phyloP scores from a whole-genome alignment of 1,140 invertebrate species.

The Drosophila lacertosa region DNA sequence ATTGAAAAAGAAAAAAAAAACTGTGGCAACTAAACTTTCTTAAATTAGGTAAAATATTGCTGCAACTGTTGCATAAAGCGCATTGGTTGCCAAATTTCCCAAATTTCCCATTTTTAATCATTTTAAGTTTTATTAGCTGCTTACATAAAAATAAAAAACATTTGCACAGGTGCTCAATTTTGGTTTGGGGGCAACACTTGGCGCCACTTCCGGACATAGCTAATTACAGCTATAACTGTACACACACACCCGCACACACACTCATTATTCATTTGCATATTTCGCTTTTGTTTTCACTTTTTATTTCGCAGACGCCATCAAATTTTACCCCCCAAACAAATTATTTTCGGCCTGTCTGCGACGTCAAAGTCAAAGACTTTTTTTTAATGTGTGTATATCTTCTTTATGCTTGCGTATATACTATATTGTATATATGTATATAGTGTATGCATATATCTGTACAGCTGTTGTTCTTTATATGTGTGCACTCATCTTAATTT shows the following conservation, averaged over 20 bases:
- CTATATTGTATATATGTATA: constrained; percentile 14
- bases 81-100: not conserved
- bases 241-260: not conserved
- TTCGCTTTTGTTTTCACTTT: constrained; percentile 35
- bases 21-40: constrained; percentile 6
- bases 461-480: constrained; percentile 1
- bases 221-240: not conserved
- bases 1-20: constrained; percentile 22
- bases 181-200: constrained; percentile 2
- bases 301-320: constrained; percentile 24
- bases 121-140: not conserved
- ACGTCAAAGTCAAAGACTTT: constrained; percentile 72
- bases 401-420: constrained; percentile 10
- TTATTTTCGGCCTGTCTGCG: constrained; percentile 46
- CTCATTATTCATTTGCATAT: constrained; percentile 37
- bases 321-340: constrained; percentile 33
- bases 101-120: not conserved
- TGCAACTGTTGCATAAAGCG: not conserved
- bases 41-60: constrained; percentile 34
- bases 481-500: constrained; percentile 23
- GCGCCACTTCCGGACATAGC: constrained; percentile 33
- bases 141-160: constrained; percentile 27
- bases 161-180: constrained; percentile 10
- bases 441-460: constrained; percentile 3
- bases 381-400: constrained; percentile 37